These are phyloP conservation scores for Alexandromys fortis DNA, from an alignment of 2,113 vertebrate genomes.

Conservation along the genomic window DNA sequence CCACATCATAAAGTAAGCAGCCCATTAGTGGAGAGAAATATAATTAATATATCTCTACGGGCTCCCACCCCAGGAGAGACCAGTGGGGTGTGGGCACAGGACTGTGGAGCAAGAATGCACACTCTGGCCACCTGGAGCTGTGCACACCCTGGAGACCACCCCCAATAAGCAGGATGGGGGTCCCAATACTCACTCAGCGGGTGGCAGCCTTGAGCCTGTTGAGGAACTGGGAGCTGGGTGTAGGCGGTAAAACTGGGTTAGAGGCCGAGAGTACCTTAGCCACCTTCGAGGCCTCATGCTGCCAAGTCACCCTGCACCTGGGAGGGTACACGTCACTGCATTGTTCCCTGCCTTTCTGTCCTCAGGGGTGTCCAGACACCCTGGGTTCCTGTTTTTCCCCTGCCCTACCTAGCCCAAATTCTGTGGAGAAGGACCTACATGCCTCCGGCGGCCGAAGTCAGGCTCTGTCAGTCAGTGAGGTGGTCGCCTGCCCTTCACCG, in stretches of 20 bases:
- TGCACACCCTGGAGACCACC: not conserved
- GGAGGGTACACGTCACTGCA: accelerated
- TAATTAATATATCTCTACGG: slow-evolving; percentile 84
- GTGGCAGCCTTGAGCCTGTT: too few species aligned
- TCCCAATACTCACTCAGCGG: not conserved
- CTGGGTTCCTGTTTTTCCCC: not conserved
- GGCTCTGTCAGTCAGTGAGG: not conserved
- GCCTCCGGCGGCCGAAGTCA: not conserved
- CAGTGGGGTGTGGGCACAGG: not conserved
- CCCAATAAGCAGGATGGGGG: not conserved
- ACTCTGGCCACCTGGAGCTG: not conserved
- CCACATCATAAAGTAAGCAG: slow-evolving; percentile 82
- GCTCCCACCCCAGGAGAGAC: not conserved
- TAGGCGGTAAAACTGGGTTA: not conserved
- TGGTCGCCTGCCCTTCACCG: not conserved
- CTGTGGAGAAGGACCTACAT: not conserved
- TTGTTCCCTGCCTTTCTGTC: not conserved
- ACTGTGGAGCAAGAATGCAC: not conserved
- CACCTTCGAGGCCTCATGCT: not conserved
- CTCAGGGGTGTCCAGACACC: not conserved
- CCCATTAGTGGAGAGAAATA: slow-evolving; percentile 82
- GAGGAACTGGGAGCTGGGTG: not conserved
- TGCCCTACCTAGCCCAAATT: not conserved
- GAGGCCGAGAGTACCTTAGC: not conserved
- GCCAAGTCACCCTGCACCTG: not conserved